Evolutionary conservation across 2,797 vertebrate genomes (phyloP).

Genomic region (Anableps anableps): DNA sequence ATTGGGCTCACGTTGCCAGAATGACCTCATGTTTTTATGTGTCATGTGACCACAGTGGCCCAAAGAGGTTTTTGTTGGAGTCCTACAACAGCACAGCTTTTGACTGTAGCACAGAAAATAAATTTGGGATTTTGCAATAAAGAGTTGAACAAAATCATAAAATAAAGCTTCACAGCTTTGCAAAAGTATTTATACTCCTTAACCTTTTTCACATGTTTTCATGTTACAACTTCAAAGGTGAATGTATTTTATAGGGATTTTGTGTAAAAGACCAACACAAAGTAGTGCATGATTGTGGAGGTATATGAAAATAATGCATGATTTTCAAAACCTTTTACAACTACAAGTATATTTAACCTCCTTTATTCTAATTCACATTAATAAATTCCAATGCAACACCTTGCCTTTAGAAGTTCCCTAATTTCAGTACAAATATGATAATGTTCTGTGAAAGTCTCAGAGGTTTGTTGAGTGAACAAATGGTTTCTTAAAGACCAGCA

Average conservation of each 20-base stretch:
- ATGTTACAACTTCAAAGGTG: not conserved
- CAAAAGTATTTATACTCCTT: conserved; percentile 14
- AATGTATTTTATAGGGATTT: not conserved
- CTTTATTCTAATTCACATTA: not conserved
- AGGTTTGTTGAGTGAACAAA: not conserved
- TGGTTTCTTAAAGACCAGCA: not conserved
- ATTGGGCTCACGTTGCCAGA: conserved; percentile 67
- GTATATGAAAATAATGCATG: not conserved
- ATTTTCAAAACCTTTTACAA: not conserved
- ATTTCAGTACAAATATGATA: not conserved
- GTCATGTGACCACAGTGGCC: conserved; percentile 65
- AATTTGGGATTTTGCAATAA: not conserved
- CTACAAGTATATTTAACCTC: too few relatives aligned
- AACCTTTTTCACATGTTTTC: not conserved
- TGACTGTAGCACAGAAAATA: conserved; percentile 41
- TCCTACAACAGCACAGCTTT: conserved; percentile 23
- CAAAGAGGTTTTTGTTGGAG: conserved; percentile 37
- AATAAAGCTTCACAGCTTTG: conserved; percentile 22
- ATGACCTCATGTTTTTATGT: conserved; percentile 56
- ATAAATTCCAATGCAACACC: not conserved
- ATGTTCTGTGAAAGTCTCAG: not conserved
- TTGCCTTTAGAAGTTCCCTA: not conserved
- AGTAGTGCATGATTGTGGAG: not conserved
- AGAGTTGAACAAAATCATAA: conserved; percentile 21
- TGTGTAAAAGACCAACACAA: not conserved